Conservation (phyloP, 92 coral and sea anemone genomes). For the Epizoanthus fatuus region DNA sequence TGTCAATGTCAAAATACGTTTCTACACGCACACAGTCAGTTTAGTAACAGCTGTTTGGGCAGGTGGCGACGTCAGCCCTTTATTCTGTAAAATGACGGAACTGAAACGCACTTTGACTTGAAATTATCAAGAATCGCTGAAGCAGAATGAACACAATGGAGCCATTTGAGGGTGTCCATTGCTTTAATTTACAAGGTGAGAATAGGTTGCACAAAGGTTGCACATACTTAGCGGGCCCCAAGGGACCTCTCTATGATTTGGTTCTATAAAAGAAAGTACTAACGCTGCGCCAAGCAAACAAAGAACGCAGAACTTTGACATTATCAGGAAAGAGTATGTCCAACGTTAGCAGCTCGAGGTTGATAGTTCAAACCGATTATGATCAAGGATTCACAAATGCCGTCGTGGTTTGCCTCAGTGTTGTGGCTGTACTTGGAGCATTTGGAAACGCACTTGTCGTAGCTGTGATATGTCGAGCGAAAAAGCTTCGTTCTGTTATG, state of each 20-base stretch:
- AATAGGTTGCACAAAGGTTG: too few relatives aligned
- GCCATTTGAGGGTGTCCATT: too few relatives aligned
- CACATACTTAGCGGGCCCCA: background rate
- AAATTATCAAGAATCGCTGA: too few relatives aligned
- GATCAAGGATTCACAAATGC: conserved; percentile 66
- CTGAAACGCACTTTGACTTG: too few relatives aligned
- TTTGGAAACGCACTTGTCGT: conserved; percentile 82
- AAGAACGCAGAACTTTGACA: background rate
- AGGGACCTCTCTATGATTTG: background rate
- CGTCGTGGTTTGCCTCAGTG: conserved; percentile 51
- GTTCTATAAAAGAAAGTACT: background rate
- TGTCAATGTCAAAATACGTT: too few relatives aligned
- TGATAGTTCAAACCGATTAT: conserved; percentile 26
- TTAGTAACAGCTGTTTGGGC: too few relatives aligned
- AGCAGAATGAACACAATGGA: too few relatives aligned
- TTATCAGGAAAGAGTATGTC: background rate
- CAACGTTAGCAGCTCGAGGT: background rate
- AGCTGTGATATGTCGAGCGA: conserved; percentile 77
- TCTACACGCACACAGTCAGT: too few relatives aligned
- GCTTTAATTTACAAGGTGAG: too few relatives aligned
- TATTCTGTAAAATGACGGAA: too few relatives aligned
- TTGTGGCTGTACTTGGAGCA: conserved; percentile 80
- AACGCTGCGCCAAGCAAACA: conserved; percentile 4
- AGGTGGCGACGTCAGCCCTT: too few relatives aligned
- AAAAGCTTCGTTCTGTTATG: conserved; percentile 89